These are phyloP conservation scores for Habrosyne pyritoides DNA, from an alignment of 2,888 invertebrate genomes.

Conservation along the genomic window DNA sequence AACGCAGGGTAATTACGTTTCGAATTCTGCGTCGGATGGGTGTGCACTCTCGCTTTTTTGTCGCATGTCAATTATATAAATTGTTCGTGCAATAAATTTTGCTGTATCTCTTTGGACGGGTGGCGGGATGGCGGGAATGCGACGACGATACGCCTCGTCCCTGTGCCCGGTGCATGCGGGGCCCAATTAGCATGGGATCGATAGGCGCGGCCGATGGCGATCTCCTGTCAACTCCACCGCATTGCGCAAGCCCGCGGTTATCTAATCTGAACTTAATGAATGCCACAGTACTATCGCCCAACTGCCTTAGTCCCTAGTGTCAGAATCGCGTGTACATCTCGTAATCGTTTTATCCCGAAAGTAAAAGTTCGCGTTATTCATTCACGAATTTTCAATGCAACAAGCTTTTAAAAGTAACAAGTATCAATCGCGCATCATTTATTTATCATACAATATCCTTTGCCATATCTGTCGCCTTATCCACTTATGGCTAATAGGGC, in stretches of 20 bases:
- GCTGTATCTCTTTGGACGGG: constrained; percentile 77
- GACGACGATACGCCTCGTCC: constrained; percentile 59
- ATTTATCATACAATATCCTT: background rate
- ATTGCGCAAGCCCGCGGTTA: constrained; percentile 68
- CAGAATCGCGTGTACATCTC: background rate
- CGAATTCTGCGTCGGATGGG: constrained; percentile 69
- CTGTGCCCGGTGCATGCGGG: constrained; percentile 53
- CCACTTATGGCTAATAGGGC: constrained; percentile 31
- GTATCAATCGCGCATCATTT: constrained; percentile 9
- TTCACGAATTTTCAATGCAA: constrained; percentile 9
- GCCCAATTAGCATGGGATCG: constrained; percentile 83
- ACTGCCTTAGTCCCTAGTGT: constrained; percentile 28
- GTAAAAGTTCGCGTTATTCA: background rate
- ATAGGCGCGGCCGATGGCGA: constrained; percentile 77
- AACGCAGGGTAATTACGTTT: constrained; percentile 71
- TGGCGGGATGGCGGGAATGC: constrained; percentile 66
- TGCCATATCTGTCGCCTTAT: constrained; percentile 24
- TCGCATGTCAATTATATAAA: constrained; percentile 82
- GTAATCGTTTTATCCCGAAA: background rate
- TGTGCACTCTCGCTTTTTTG: constrained; percentile 80
- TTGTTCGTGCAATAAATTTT: constrained; percentile 82
- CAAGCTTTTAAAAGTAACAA: background rate
- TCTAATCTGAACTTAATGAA: constrained; percentile 79
- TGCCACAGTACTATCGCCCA: constrained; percentile 62
- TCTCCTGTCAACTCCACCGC: constrained; percentile 71